phyloP scores from a whole-genome alignment of 2,113 vertebrate genomes.

The Spilogale gracilis region DNA sequence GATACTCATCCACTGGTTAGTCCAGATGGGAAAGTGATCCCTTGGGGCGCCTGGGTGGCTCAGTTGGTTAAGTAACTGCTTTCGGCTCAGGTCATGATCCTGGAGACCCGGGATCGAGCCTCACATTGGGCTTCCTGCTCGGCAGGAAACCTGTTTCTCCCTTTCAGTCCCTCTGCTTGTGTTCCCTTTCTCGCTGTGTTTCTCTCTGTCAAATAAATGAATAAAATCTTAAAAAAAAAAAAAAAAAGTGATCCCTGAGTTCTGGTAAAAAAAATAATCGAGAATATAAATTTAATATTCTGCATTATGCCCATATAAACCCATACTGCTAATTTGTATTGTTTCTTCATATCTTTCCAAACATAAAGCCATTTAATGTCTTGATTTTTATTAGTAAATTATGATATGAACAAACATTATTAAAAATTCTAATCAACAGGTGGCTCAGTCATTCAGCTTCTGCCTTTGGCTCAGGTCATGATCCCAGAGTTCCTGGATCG shows the following conservation, averaged over 20 bases:
- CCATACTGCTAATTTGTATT: not conserved
- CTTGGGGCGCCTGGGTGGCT: not conserved
- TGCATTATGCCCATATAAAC: not conserved
- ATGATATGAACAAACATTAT: constrained; percentile 21
- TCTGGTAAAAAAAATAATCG: not conserved
- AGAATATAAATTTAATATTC: not conserved
- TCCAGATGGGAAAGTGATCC: not conserved
- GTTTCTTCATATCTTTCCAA: not conserved
- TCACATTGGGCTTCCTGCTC: too few relatives aligned
- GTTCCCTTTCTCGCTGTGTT: too few relatives aligned
- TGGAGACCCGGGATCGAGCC: too few relatives aligned
- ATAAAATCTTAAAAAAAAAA: too few relatives aligned
- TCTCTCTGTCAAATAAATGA: too few relatives aligned
- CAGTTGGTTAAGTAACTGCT: too few relatives aligned
- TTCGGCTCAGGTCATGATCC: too few relatives aligned
- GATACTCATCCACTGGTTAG: not conserved
- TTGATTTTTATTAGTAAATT: constrained; percentile 50
- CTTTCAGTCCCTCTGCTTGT: too few relatives aligned
- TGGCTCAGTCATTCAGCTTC: too few relatives aligned
- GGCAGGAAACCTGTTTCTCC: too few relatives aligned
- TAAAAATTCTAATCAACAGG: not conserved
- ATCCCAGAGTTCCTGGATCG: too few relatives aligned
- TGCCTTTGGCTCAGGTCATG: too few relatives aligned
- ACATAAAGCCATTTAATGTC: constrained; percentile 50
- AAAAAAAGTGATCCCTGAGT: not conserved